phyloP scores from a whole-genome alignment of 2,888 invertebrate genomes.

The Nematopogon swammerdamellus region DNA sequence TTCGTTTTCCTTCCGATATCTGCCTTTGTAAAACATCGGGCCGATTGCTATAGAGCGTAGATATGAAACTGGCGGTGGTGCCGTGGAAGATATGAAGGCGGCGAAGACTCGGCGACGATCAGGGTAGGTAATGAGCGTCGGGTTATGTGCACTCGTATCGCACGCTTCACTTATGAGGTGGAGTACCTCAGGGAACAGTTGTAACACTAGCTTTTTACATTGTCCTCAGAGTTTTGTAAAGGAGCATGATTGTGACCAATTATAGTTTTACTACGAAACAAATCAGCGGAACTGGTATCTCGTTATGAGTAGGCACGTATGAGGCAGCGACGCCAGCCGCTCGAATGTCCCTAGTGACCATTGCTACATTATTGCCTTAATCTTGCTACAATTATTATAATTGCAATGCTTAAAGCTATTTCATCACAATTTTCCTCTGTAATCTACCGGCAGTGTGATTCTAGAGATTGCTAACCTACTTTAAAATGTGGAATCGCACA shows the following conservation, averaged over 20 bases:
- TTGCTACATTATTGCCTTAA: conserved; percentile 14
- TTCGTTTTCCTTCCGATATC: conserved; percentile 55
- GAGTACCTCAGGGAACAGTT: neutral
- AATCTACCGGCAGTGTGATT: conserved; percentile 20
- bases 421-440: conserved; percentile 28
- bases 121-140: neutral
- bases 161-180: neutral
- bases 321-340: neutral
- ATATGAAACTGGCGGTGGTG: no score
- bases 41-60: neutral
- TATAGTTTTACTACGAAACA: neutral
- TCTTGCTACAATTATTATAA: conserved; percentile 35
- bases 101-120: neutral
- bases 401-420: conserved; percentile 30
- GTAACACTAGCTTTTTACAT: neutral
- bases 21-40: conserved; percentile 31
- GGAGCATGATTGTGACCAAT: neutral
- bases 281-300: neutral
- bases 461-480: conserved; percentile 41
- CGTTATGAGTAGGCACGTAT: neutral
- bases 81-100: no score
- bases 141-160: neutral
- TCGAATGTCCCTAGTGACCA: neutral
- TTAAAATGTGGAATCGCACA: conserved; percentile 29
- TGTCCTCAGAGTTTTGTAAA: neutral